A percentile compares a stretch with the other conserved stretches of the same genome.
phyloP scores from a whole-genome alignment of 2,113 vertebrate genomes.

The Gobiocypris rarus region DNA sequence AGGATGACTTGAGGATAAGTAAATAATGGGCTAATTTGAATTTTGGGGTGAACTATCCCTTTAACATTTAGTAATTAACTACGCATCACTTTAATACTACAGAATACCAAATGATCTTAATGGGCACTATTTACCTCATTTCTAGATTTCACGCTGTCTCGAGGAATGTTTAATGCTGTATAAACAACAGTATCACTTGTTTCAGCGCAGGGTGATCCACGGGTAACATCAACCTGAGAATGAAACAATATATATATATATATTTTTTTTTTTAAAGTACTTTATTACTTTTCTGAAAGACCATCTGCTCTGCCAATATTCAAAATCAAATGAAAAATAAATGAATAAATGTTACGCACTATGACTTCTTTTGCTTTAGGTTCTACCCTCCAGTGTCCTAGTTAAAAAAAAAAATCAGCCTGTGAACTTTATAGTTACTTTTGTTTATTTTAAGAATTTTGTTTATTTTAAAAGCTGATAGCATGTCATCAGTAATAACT shows the following conservation, averaged over 20 bases:
- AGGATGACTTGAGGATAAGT: too few species aligned
- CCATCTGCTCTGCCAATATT: not conserved
- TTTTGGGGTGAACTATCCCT: too few species aligned
- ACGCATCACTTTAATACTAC: not conserved
- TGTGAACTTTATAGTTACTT: not conserved
- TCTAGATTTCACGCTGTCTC: not conserved
- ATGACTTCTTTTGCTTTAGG: too few species aligned
- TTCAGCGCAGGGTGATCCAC: not conserved
- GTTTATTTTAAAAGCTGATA: not conserved
- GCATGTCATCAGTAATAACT: not conserved
- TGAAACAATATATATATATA: not conserved
- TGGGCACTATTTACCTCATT: conserved; percentile 4
- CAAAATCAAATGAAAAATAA: not conserved
- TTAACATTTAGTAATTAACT: not conserved
- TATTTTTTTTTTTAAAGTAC: not conserved
- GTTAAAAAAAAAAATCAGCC: not conserved
- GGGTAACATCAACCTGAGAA: not conserved
- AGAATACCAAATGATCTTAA: not conserved
- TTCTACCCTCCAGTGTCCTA: not conserved
- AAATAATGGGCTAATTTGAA: too few species aligned
- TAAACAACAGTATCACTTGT: not conserved
- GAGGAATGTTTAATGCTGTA: conserved; percentile 19
- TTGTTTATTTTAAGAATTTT: not conserved
- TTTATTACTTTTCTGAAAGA: not conserved
- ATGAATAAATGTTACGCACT: not conserved